These are phyloP conservation scores for Chitala chitala DNA, from an alignment of 2,113 vertebrate species.

Conservation along the genomic window DNA sequence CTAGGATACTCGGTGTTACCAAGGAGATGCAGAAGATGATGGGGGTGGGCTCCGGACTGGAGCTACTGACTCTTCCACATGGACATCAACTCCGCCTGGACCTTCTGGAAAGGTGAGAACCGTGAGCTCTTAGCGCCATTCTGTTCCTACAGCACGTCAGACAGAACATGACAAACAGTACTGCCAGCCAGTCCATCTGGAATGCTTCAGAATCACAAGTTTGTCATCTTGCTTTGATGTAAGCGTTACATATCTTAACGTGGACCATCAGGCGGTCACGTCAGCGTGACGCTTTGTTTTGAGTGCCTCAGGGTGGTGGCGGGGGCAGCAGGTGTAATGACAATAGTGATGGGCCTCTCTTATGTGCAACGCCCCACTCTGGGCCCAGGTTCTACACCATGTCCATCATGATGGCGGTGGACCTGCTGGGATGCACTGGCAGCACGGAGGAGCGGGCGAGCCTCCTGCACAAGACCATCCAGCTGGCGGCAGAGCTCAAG, in stretches of 20 bases:
- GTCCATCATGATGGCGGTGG: slow-evolving; percentile 96
- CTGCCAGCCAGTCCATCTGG: no score
- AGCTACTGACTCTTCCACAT: slow-evolving; percentile 92
- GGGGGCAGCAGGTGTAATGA: background rate
- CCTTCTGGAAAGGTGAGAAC: slow-evolving; percentile 85
- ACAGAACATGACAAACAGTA: no score
- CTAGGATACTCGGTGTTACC: slow-evolving; percentile 88
- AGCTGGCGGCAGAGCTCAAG: slow-evolving; percentile 88
- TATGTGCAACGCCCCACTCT: background rate
- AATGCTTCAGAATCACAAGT: no score
- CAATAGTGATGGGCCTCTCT: no score
- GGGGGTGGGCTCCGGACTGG: slow-evolving; percentile 93
- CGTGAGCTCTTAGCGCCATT: background rate
- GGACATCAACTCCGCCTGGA: slow-evolving; percentile 93
- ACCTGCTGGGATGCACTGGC: slow-evolving; percentile 91
- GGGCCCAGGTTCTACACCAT: slow-evolving; percentile 86
- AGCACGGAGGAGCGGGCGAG: slow-evolving; percentile 84
- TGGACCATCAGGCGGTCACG: no score
- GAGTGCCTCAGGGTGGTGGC: background rate
- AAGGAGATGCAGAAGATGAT: slow-evolving; percentile 89
- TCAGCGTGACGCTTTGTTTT: background rate
- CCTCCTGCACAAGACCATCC: slow-evolving; percentile 94
- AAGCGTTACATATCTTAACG: no score
- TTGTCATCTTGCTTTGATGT: no score
- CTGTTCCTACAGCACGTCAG: background rate